A percentile compares a stretch with the other conserved stretches of the same genome.
Evolutionary conservation across 2,113 vertebrate species (phyloP).

Genomic region (Paralichthys olivaceus): DNA sequence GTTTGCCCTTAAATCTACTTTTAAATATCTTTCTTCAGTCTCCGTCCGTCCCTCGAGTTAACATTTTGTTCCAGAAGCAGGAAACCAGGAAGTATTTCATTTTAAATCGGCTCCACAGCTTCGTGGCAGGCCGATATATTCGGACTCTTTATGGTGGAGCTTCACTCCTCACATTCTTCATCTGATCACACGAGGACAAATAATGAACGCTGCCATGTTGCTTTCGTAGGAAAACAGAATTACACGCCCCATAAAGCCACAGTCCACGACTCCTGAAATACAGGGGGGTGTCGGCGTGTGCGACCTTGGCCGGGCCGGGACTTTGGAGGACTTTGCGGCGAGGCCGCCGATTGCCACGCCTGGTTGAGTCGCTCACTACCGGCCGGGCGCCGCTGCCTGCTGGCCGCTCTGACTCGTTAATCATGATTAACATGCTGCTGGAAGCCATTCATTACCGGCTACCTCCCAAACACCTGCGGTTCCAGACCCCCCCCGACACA

Average conservation of each 20-base stretch:
- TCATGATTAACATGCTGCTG: constrained; percentile 66
- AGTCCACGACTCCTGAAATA: constrained; percentile 1
- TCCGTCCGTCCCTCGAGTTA: too few relatives aligned
- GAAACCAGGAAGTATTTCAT: too few relatives aligned
- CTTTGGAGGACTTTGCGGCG: background rate
- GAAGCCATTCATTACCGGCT: constrained; percentile 59
- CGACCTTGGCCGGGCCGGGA: constrained; percentile 18
- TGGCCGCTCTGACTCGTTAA: constrained; percentile 53
- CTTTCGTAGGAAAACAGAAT: constrained; percentile 1
- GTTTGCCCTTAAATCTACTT: too few relatives aligned
- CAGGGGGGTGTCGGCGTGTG: constrained; percentile 4
- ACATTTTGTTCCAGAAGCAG: too few relatives aligned
- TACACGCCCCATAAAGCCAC: background rate
- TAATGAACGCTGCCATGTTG: constrained; percentile 15
- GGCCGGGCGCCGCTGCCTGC: constrained; percentile 34
- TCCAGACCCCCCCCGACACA: constrained; percentile 14
- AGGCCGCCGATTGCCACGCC: constrained; percentile 11
- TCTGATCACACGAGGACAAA: constrained; percentile 1
- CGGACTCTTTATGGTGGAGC: background rate
- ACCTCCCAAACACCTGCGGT: constrained; percentile 65
- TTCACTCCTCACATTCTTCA: background rate
- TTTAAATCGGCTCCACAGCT: too few relatives aligned
- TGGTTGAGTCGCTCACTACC: background rate
- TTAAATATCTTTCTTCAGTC: too few relatives aligned
- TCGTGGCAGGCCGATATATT: too few relatives aligned